Percentiles rank a stretch among this genome's conserved stretches.
Conservation (phyloP, 2,797 vertebrate genomes). For the Antrozous pallidus region DNA sequence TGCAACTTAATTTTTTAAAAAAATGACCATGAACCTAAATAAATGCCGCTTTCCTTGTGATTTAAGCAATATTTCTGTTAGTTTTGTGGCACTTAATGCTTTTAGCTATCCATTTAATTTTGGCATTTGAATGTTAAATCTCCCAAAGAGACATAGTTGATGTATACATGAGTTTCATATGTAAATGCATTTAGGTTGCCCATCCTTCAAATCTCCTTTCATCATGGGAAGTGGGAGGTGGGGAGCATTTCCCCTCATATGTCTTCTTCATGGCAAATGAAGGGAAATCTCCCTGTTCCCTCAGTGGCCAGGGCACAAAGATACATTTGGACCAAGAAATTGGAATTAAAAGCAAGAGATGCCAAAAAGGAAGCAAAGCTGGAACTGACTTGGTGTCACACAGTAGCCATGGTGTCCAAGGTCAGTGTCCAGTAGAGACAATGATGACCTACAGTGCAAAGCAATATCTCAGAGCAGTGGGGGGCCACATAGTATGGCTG, state of each 20-base stretch:
- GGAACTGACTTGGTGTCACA: not conserved
- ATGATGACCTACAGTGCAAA: not conserved
- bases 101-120: slow-evolving; percentile 2
- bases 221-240: not conserved
- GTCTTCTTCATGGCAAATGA: slow-evolving; percentile 9
- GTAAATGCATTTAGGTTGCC: not conserved
- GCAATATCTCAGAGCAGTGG: not conserved
- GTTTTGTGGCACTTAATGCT: not conserved
- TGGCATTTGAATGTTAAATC: not conserved
- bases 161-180: not conserved
- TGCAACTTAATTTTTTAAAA: not conserved
- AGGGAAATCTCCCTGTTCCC: not conserved
- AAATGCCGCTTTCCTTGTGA: not conserved
- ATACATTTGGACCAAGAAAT: not conserved
- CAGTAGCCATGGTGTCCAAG: not conserved
- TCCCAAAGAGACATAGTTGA: not conserved
- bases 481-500: not conserved
- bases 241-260: not conserved
- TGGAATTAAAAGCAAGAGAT: not conserved
- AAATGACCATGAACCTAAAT: not conserved
- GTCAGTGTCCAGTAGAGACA: not conserved
- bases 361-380: not conserved
- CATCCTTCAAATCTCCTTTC: not conserved
- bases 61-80: not conserved
- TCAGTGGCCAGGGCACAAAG: not conserved